Percentiles rank a stretch among this genome's conserved stretches.
Evolutionary conservation across 2,797 vertebrate genomes (phyloP).

Genomic region (Schizothorax lantsangensis): DNA sequence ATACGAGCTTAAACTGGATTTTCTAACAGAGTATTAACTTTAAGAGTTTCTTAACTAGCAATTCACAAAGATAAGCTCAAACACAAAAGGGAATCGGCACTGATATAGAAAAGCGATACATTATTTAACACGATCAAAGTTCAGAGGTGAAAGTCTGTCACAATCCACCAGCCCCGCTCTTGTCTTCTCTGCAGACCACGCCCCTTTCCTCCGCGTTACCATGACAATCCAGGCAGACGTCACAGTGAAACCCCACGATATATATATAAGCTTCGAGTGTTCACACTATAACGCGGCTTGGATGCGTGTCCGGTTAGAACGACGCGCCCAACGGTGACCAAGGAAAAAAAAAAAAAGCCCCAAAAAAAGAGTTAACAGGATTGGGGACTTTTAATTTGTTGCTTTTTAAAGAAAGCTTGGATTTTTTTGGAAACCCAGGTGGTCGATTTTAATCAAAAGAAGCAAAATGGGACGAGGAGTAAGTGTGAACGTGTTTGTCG

Average conservation of each 20-base stretch:
- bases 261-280: constrained; percentile 73
- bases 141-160: constrained; percentile 18
- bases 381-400: constrained; percentile 44
- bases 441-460: constrained; percentile 59
- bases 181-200: constrained; percentile 66
- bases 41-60: neutral
- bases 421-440: constrained; percentile 53
- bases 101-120: constrained; percentile 6
- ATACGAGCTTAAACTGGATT: no score
- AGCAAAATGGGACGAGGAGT: constrained; percentile 81
- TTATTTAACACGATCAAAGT: constrained; percentile 20
- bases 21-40: neutral
- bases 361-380: constrained; percentile 21
- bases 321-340: constrained; percentile 70
- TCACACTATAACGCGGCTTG: constrained; percentile 61
- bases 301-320: constrained; percentile 68
- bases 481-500: constrained; percentile 66
- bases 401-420: constrained; percentile 30
- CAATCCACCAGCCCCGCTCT: neutral
- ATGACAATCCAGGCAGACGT: constrained; percentile 78
- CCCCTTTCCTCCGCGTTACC: constrained; percentile 77
- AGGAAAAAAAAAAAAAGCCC: constrained; percentile 32
- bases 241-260: constrained; percentile 67
- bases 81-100: neutral
- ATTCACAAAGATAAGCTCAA: constrained; percentile 9